Percentiles rank a stretch among this genome's conserved stretches.
These are phyloP conservation scores for Leptura quadrifasciata DNA, from an alignment of 2,888 invertebrate species.

Conservation along the genomic window DNA sequence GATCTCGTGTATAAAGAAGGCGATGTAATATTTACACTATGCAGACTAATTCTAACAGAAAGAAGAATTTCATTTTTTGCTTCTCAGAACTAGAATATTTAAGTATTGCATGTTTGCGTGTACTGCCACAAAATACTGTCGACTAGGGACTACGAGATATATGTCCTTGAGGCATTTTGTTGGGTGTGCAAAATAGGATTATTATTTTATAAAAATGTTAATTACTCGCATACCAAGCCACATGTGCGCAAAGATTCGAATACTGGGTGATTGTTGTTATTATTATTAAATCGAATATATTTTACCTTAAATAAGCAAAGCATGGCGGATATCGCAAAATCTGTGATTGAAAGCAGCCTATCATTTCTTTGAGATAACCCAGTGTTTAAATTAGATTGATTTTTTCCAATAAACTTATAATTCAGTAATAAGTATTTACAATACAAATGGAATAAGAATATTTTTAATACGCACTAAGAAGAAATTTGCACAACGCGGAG, in stretches of 20 bases:
- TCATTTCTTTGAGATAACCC: too few species aligned
- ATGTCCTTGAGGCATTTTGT: constrained; percentile 32
- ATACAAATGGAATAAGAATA: too few species aligned
- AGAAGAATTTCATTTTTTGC: constrained; percentile 8
- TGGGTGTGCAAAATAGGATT: constrained; percentile 39
- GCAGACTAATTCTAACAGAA: constrained; percentile 1
- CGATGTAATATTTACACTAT: neutral
- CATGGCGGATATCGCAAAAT: too few species aligned
- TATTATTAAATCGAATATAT: neutral
- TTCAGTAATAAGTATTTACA: too few species aligned
- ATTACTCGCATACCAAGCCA: constrained; percentile 37
- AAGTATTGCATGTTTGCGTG: constrained; percentile 35
- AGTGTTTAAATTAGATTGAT: too few species aligned
- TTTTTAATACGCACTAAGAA: too few species aligned
- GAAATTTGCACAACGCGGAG: too few species aligned
- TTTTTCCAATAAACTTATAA: too few species aligned
- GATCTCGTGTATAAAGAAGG: neutral
- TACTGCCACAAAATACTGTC: constrained; percentile 29
- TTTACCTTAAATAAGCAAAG: too few species aligned
- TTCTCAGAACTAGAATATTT: constrained; percentile 16
- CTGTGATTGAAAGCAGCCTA: too few species aligned
- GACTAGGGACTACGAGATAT: constrained; percentile 15
- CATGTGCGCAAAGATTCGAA: constrained; percentile 32
- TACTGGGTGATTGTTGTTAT: neutral
- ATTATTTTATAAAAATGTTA: constrained; percentile 40